Evolutionary conservation across 2,888 invertebrate species (phyloP).

Genomic region (Monoplex corrugatus): DNA sequence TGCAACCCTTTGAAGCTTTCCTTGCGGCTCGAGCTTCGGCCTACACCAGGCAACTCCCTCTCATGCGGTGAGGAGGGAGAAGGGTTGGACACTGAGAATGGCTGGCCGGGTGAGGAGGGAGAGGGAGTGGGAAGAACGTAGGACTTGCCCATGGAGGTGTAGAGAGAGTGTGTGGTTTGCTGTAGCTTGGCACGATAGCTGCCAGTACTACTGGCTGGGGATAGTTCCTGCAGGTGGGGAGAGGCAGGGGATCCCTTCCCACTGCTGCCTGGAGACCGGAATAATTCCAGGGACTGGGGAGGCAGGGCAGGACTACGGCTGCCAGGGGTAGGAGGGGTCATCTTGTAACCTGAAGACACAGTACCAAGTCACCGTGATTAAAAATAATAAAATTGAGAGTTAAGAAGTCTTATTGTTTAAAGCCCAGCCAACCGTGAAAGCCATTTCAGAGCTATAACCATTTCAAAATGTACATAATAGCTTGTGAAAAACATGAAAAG

Average conservation of each 20-base stretch:
- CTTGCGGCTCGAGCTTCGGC: slow-evolving; percentile 69
- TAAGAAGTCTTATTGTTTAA: no score
- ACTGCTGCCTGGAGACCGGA: slow-evolving; percentile 1
- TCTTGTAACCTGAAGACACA: slow-evolving; percentile 57
- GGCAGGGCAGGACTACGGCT: slow-evolving; percentile 68
- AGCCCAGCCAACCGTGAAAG: no score
- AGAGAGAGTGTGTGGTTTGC: slow-evolving; percentile 48
- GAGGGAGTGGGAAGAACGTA: slow-evolving; percentile 44
- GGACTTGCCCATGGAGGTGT: slow-evolving; percentile 44
- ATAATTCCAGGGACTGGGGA: slow-evolving; percentile 61
- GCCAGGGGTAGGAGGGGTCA: slow-evolving; percentile 60
- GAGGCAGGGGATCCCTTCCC: slow-evolving; percentile 40
- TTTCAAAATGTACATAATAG: no score
- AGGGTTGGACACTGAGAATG: slow-evolving; percentile 40
- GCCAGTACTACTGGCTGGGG: slow-evolving; percentile 68
- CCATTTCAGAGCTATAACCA: no score
- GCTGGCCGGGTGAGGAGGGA: slow-evolving; percentile 47
- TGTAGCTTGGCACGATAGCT: slow-evolving; percentile 68
- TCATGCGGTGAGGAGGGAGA: slow-evolving; percentile 47
- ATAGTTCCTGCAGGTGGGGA: slow-evolving; percentile 55
- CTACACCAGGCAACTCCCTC: slow-evolving; percentile 59
- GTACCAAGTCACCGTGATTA: neutral
- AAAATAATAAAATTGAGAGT: neutral
- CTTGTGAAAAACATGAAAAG: no score
- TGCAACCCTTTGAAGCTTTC: slow-evolving; percentile 72